These are phyloP conservation scores for Lophotis ruficrista DNA, from an alignment of 2,113 vertebrate genomes.

Conservation along the genomic window DNA sequence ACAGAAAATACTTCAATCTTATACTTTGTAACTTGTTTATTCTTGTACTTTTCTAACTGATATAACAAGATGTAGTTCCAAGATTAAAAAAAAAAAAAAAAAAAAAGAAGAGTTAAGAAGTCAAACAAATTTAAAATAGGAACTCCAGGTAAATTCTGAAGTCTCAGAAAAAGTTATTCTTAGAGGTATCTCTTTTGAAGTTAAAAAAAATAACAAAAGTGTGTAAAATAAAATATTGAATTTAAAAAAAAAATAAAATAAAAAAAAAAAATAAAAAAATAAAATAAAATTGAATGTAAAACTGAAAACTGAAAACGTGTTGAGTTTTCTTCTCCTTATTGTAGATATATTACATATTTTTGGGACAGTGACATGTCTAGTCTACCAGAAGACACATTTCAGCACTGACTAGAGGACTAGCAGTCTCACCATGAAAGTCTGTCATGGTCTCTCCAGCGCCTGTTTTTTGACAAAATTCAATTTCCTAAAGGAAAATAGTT, in stretches of 20 bases:
- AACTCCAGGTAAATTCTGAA: neutral
- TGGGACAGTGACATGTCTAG: neutral
- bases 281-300: neutral
- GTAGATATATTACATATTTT: neutral
- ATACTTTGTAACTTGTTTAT: neutral
- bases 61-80: neutral
- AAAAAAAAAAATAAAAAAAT: neutral
- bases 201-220: neutral
- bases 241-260: neutral
- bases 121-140: neutral
- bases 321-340: neutral
- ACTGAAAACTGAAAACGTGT: neutral
- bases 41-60: neutral
- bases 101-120: neutral
- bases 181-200: neutral
- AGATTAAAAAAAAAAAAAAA: neutral
- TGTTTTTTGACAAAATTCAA: neutral
- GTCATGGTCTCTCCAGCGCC: neutral
- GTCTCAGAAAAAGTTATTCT: neutral
- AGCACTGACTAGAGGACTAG: neutral
- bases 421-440: neutral
- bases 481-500: neutral
- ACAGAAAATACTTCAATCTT: neutral
- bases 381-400: neutral
- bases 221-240: neutral